Conservation (phyloP, 2,113 vertebrate species). For the Tauraco erythrolophus region DNA sequence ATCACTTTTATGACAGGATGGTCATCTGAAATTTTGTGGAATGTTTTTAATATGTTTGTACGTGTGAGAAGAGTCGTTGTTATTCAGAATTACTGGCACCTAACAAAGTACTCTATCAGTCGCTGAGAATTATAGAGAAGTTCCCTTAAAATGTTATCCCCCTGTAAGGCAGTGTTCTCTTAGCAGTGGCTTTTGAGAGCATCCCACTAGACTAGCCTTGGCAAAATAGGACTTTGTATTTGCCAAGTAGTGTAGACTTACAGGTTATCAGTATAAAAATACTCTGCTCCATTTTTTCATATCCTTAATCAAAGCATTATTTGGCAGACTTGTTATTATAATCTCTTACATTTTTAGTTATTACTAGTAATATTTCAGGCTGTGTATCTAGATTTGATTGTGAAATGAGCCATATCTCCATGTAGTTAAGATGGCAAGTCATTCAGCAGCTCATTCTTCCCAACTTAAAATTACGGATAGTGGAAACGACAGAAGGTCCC, state of each 20-base stretch:
- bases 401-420: not conserved
- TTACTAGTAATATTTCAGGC: not conserved
- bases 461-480: not conserved
- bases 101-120: not conserved
- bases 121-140: not conserved
- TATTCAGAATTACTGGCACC: not conserved
- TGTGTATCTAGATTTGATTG: not conserved
- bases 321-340: not conserved
- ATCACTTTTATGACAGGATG: not conserved
- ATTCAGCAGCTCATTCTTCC: not conserved
- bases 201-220: constrained; percentile 42
- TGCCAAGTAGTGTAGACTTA: constrained; percentile 65
- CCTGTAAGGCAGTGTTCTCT: not conserved
- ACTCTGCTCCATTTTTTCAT: constrained; percentile 27
- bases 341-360: not conserved
- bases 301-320: not conserved
- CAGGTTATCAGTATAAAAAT: constrained; percentile 71
- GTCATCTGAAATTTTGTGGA: not conserved
- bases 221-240: constrained; percentile 50
- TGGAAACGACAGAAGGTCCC: not conserved
- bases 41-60: not conserved
- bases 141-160: not conserved
- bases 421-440: not conserved
- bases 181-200: constrained; percentile 1
- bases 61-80: not conserved